These are phyloP conservation scores for Lasiommata megera DNA, from an alignment of 2,888 invertebrate genomes.

Conservation along the genomic window DNA sequence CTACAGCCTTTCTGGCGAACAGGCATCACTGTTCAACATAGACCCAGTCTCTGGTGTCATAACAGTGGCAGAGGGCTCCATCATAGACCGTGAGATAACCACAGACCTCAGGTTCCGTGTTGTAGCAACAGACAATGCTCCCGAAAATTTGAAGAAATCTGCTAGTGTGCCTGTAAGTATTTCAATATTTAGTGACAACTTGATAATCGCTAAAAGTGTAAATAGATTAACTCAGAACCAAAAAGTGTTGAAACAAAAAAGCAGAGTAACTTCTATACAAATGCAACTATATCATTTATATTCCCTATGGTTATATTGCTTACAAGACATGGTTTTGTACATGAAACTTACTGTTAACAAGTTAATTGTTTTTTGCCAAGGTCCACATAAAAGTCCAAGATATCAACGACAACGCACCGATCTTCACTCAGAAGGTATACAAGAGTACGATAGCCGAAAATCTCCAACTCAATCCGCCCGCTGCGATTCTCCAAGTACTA, in stretches of 20 bases:
- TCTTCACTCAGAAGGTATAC: constrained; percentile 89
- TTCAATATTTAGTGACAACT: no score
- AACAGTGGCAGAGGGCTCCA: constrained; percentile 85
- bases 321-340: not conserved
- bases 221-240: no score
- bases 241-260: no score
- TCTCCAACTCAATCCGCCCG: constrained; percentile 88
- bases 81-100: constrained; percentile 89
- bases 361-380: constrained; percentile 49
- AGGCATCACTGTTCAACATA: constrained; percentile 87
- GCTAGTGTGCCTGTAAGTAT: constrained; percentile 86
- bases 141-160: constrained; percentile 84
- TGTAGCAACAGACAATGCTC: constrained; percentile 90
- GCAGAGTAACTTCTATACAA: no score
- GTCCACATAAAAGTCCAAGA: constrained; percentile 89
- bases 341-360: no score
- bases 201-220: no score
- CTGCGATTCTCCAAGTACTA: constrained; percentile 89
- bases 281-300: no score
- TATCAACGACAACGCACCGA: constrained; percentile 94
- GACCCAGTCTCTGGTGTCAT: constrained; percentile 88
- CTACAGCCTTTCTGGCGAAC: constrained; percentile 89
- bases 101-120: constrained; percentile 88
- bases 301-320: no score
- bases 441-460: constrained; percentile 92